phyloP scores from a whole-genome alignment of 2,113 vertebrate genomes.

The Clarias macrocephalus region DNA sequence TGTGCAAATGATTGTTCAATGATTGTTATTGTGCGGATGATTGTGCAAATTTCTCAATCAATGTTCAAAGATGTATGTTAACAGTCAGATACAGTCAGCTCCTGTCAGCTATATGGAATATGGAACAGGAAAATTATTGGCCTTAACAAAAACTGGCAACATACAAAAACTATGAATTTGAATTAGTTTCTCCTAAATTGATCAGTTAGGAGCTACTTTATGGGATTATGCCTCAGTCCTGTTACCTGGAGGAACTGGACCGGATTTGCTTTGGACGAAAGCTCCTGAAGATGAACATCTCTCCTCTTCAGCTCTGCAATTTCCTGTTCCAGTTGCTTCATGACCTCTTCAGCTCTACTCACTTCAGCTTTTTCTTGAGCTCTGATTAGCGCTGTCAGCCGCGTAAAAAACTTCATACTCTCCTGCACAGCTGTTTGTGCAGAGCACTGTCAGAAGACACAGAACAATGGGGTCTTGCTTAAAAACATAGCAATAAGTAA shows the following conservation, averaged over 20 bases:
- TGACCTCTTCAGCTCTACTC: constrained; percentile 30
- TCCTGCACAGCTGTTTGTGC: constrained; percentile 29
- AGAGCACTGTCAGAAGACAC: constrained; percentile 12
- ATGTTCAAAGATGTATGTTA: too few species aligned
- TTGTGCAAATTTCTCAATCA: too few species aligned
- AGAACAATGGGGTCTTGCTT: not conserved
- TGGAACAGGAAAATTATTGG: not conserved
- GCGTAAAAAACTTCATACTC: not conserved
- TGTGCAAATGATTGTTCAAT: too few species aligned
- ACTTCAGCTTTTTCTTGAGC: constrained; percentile 33
- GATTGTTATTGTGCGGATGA: too few species aligned
- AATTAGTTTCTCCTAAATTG: not conserved
- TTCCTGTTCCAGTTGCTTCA: constrained; percentile 45
- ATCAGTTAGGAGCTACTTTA: not conserved
- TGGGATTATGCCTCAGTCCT: not conserved
- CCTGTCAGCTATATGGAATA: too few species aligned
- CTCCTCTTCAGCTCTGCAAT: constrained; percentile 43
- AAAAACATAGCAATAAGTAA: too few species aligned
- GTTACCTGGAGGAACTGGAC: constrained; percentile 44
- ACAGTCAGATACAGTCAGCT: too few species aligned
- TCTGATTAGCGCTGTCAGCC: constrained; percentile 26
- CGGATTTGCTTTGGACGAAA: constrained; percentile 43
- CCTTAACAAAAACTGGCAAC: not conserved
- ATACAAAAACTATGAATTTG: not conserved
- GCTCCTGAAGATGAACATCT: constrained; percentile 33